Conservation (phyloP, 2,888 invertebrate genomes). For the Drosophila sordidapex region DNA sequence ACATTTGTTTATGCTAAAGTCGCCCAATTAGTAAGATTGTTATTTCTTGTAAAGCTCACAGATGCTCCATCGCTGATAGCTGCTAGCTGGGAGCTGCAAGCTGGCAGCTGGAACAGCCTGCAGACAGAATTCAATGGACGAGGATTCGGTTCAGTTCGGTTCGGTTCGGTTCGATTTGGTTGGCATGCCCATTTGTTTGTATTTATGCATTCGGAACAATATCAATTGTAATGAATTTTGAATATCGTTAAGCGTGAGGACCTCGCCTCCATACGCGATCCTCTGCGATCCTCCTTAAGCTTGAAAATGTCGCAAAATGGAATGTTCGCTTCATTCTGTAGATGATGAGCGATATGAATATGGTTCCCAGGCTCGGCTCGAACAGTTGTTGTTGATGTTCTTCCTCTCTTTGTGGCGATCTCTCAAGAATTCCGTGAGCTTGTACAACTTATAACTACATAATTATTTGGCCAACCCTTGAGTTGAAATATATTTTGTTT, state of each 20-base stretch:
- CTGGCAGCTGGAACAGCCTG: slow-evolving; percentile 23
- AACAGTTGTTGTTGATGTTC: slow-evolving; percentile 29
- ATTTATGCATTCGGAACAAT: slow-evolving; percentile 83
- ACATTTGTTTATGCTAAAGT: slow-evolving; percentile 86
- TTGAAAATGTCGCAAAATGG: slow-evolving; percentile 76
- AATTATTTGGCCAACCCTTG: slow-evolving; percentile 65
- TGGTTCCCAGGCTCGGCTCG: slow-evolving; percentile 78
- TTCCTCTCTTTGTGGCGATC: slow-evolving; percentile 4
- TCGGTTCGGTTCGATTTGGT: slow-evolving; percentile 10
- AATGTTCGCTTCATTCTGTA: slow-evolving; percentile 57
- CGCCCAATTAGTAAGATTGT: slow-evolving; percentile 85
- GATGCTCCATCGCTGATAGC: slow-evolving; percentile 77
- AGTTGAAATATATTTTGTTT: slow-evolving; percentile 50
- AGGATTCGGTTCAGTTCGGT: background rate
- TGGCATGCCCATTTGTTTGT: slow-evolving; percentile 77
- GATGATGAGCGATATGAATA: slow-evolving; percentile 81
- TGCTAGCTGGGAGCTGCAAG: slow-evolving; percentile 9
- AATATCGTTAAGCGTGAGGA: slow-evolving; percentile 82
- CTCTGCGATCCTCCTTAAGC: slow-evolving; percentile 16
- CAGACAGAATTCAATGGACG: slow-evolving; percentile 32
- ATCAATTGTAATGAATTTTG: slow-evolving; percentile 84
- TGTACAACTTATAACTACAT: slow-evolving; percentile 70
- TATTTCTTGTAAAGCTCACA: slow-evolving; percentile 83
- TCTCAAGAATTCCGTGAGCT: slow-evolving; percentile 45
- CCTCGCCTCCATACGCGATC: slow-evolving; percentile 25